phyloP scores from a whole-genome alignment of 2,113 vertebrate species.

The Potamarius usumacintae region DNA sequence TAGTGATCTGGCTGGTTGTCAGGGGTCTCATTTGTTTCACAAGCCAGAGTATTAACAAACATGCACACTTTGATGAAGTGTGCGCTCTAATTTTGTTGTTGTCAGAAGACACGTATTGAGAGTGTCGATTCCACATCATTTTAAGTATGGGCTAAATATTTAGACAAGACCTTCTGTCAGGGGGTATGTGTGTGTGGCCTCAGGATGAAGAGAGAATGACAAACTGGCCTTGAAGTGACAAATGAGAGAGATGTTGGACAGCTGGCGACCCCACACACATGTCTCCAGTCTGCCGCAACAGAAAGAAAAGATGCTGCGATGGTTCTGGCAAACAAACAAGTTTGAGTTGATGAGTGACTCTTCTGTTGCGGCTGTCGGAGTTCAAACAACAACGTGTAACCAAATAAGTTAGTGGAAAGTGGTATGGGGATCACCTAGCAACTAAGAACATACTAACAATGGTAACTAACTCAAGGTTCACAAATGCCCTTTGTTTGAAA shows the following conservation, averaged over 20 bases:
- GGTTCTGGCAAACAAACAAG: conserved; percentile 34
- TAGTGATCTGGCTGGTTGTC: background rate
- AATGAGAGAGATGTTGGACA: conserved; percentile 45
- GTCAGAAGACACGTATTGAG: conserved; percentile 35
- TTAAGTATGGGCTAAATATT: conserved; percentile 52
- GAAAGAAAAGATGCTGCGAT: conserved; percentile 37
- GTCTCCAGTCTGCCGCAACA: conserved; percentile 9
- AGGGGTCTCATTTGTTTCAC: background rate
- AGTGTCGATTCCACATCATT: conserved; percentile 51
- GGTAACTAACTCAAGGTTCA: background rate
- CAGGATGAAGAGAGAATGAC: conserved; percentile 37
- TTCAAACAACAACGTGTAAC: background rate
- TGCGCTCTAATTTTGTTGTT: conserved; percentile 36
- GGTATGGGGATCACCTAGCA: conserved; percentile 16
- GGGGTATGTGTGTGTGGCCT: conserved; percentile 21
- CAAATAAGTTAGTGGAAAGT: conserved; percentile 5
- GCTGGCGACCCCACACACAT: conserved; percentile 46
- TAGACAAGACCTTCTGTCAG: conserved; percentile 53
- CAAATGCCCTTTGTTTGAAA: conserved; percentile 5
- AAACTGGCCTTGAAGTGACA: conserved; percentile 36
- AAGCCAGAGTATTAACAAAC: conserved; percentile 23
- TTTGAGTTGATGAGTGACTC: background rate
- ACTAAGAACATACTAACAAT: conserved; percentile 19
- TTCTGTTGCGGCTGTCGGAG: background rate
- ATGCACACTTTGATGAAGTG: conserved; percentile 37